These are phyloP conservation scores for Leptobrachium leishanense DNA, from an alignment of 2,113 vertebrate genomes.

Conservation along the genomic window DNA sequence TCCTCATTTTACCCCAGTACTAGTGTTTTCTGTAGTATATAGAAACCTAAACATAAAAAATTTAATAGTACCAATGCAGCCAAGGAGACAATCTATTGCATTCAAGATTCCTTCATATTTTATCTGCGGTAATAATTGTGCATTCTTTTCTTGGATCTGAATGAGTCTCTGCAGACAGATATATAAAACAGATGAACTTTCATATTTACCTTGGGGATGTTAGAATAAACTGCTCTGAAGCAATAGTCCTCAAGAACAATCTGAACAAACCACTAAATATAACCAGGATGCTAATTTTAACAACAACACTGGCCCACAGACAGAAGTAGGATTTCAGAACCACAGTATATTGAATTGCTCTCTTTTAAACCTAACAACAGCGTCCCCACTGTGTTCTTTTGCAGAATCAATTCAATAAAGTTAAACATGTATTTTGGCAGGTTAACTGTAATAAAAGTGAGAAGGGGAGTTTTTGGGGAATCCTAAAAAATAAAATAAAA, in stretches of 20 bases:
- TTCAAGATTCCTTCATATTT: background rate
- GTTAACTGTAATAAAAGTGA: too few relatives aligned
- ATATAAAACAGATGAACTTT: background rate
- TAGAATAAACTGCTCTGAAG: background rate
- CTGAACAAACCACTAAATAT: too few relatives aligned
- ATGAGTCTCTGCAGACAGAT: background rate
- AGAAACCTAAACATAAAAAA: background rate
- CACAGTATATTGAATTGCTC: too few relatives aligned
- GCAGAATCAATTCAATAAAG: too few relatives aligned
- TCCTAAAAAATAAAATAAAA: too few relatives aligned
- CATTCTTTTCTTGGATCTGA: background rate
- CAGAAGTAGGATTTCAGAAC: too few relatives aligned
- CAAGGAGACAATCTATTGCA: background rate
- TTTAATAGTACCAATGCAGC: background rate
- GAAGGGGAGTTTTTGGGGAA: too few relatives aligned
- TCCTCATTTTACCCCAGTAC: background rate
- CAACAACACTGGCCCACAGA: too few relatives aligned
- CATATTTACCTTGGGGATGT: background rate
- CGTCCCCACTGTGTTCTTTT: too few relatives aligned
- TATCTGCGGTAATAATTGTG: background rate
- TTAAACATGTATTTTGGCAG: too few relatives aligned
- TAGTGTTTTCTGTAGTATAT: background rate
- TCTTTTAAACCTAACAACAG: too few relatives aligned
- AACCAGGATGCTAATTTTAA: too few relatives aligned
- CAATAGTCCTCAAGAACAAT: background rate